Evolutionary conservation across 64 coral and sea anemone genomes (phyloP).

Genomic region (Orbicella faveolata): DNA sequence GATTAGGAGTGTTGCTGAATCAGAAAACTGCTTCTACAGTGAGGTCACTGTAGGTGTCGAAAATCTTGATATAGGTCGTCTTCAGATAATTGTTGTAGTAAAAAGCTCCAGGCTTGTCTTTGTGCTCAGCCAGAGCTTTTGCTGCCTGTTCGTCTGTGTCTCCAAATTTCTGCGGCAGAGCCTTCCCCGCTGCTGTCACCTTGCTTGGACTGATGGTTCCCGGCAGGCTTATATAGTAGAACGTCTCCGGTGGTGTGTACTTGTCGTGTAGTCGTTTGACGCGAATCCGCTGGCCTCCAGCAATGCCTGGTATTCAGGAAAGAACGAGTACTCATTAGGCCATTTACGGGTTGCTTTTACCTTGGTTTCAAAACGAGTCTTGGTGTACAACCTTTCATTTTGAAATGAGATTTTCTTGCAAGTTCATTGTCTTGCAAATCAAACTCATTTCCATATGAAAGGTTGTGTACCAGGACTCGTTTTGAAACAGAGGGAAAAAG

Average conservation of each 20-base stretch:
- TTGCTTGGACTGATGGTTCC: conserved; percentile 45
- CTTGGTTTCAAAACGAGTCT: too few relatives aligned
- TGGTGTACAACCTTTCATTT: too few relatives aligned
- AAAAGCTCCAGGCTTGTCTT: conserved; percentile 44
- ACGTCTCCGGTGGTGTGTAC: conserved; percentile 58
- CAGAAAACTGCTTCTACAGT: conserved; percentile 26
- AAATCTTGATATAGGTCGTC: conserved; percentile 65
- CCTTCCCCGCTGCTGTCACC: conserved; percentile 29
- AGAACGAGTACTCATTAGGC: background rate
- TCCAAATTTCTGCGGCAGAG: conserved; percentile 30
- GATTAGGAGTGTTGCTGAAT: background rate
- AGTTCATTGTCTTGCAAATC: too few relatives aligned
- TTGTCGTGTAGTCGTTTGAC: conserved; percentile 68
- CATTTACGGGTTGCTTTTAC: too few relatives aligned
- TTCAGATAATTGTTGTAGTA: conserved; percentile 69
- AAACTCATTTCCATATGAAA: too few relatives aligned
- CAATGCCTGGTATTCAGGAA: conserved; percentile 33
- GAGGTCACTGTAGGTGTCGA: conserved; percentile 43
- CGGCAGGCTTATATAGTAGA: conserved; percentile 60
- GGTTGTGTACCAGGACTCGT: too few relatives aligned
- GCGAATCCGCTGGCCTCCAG: conserved; percentile 46
- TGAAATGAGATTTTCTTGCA: background rate
- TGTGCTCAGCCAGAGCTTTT: conserved; percentile 9
- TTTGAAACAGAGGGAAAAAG: too few relatives aligned
- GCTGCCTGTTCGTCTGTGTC: conserved; percentile 44